Conservation (phyloP, 2,797 vertebrate genomes). For the Mustela erminea region DNA sequence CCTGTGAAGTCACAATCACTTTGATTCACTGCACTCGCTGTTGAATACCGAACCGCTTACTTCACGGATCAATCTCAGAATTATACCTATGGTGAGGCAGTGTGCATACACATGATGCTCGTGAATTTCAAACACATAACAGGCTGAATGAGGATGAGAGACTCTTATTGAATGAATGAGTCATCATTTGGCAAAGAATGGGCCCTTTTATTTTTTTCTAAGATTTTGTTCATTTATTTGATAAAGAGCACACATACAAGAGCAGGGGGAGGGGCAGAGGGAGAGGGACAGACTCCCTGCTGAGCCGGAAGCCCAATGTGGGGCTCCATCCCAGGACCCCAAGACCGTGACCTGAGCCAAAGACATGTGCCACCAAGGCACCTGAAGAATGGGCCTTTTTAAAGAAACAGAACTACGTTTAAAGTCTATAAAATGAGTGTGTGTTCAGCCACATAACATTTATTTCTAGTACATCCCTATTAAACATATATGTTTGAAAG, state of each 20-base stretch:
- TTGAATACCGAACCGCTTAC: neutral
- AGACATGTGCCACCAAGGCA: neutral
- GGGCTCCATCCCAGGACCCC: neutral
- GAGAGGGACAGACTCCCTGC: neutral
- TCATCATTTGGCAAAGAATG: conserved; percentile 12
- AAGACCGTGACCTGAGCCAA: neutral
- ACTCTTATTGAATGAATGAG: conserved; percentile 15
- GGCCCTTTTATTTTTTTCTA: neutral
- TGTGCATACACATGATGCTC: neutral
- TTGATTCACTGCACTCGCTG: neutral
- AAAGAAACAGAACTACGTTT: conserved; percentile 28
- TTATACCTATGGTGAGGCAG: neutral
- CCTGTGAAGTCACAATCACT: neutral
- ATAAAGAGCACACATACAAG: neutral
- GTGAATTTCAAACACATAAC: neutral
- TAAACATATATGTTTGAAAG: neutral
- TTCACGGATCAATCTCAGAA: neutral
- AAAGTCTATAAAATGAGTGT: neutral
- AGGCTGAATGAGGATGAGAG: neutral
- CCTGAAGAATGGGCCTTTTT: neutral
- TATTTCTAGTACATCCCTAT: neutral
- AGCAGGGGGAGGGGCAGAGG: neutral
- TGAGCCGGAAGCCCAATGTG: neutral
- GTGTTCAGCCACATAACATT: neutral
- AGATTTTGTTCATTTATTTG: neutral